Base-by-base conservation (phyloP, 2,888 invertebrate species). In the Schrankia costaestrigalis region DNA sequence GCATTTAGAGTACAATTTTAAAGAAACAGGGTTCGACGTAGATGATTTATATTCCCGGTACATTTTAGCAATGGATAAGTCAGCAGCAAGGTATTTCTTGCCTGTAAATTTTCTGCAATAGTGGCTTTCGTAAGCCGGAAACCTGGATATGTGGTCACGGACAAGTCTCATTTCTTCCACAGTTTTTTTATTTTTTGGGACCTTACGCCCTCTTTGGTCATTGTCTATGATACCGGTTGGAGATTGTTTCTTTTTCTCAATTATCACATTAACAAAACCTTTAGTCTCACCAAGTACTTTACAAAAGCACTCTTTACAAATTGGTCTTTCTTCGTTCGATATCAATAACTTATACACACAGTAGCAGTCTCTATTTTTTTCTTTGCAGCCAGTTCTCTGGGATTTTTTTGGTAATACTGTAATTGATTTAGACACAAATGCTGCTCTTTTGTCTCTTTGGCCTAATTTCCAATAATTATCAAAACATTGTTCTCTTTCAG, bases 61-160 rank as follows among this genome's bases (percentile, higher is more conserved):
- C 46, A 50, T 46, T 25, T 25, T 27, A 15, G 39, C 39, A 10
- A 46, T 42, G 1, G 43, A 44, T 7, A 50, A 36, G 9, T 44
- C 50, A 3, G 41, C 28, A 25, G 39, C 24, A n/a, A 51, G 30
- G 36, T 43, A 51, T 45, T 45, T 47, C 33, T 28, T 33, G 8
- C 28, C 30, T 6, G 49, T 47, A 15, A 26, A 29, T 28, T 45
- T 42, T 18, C 45, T 46, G 19, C 42, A 45, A n/a, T 45, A 51
- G 11, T 43, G 47, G 31, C 52, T 49, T 22, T 51, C 47, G 22
- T 46, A 42, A 18, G 17, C 39, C n/a, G 47, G 51, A 25, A 42
- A 35, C 12, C 18, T 30, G 8, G 26, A 13, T 21, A 40, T 40
- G 22, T 34, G 39, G 9, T 45, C 21, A 21, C 12, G 26, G 5